Evolutionary conservation across 2,888 invertebrate genomes (phyloP).

Genomic region (Smittia sp.): DNA sequence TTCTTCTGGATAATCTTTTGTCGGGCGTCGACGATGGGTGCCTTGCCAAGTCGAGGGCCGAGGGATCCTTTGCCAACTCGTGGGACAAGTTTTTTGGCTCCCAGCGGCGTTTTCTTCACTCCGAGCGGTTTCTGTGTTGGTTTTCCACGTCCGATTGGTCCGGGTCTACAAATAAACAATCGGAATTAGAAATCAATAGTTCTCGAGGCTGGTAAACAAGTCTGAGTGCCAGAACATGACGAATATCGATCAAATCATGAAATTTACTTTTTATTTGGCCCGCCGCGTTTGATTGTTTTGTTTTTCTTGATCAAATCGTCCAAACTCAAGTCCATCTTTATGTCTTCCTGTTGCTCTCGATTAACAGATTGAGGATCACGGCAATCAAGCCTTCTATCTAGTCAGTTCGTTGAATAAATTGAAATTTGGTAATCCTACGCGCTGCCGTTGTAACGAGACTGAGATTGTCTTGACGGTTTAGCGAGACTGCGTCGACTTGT

Average conservation of each 20-base stretch:
- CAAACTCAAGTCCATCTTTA: slow-evolving; percentile 47
- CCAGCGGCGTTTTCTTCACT: neutral
- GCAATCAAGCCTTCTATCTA: too few species aligned
- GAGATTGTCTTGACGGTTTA: too few species aligned
- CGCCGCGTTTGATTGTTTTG: slow-evolving; percentile 44
- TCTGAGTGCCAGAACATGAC: too few species aligned
- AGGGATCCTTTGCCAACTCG: too few species aligned
- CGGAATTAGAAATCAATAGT: neutral
- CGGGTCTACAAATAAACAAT: neutral
- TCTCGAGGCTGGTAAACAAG: too few species aligned
- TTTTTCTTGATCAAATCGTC: slow-evolving; percentile 54
- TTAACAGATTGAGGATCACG: too few species aligned
- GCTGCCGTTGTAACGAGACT: too few species aligned
- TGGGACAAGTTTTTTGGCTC: neutral
- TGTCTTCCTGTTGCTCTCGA: neutral
- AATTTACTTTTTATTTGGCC: slow-evolving; percentile 45
- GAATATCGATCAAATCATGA: slow-evolving; percentile 41
- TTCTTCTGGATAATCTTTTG: slow-evolving; percentile 77
- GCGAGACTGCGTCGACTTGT: too few species aligned
- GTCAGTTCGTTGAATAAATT: too few species aligned
- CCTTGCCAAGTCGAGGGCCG: slow-evolving; percentile 26
- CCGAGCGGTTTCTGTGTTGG: neutral
- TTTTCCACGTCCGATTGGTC: neutral
- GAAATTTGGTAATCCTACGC: too few species aligned
- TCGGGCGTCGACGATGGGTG: slow-evolving; percentile 74